phyloP scores from a whole-genome alignment of 2,888 invertebrate species.

The Eretmocerus hayati region DNA sequence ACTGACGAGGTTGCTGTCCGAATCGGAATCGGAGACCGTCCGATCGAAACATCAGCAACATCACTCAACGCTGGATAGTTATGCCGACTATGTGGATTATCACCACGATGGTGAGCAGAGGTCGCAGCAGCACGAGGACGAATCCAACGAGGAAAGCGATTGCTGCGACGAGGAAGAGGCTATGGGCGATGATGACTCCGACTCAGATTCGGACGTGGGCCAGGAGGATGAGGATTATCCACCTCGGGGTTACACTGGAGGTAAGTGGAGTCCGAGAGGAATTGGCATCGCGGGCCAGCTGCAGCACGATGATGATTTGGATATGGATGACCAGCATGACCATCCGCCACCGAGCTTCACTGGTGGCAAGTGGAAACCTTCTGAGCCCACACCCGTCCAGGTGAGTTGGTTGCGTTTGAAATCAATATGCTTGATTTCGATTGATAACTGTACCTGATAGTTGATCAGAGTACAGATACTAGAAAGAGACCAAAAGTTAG shows the following conservation, averaged over 20 bases:
- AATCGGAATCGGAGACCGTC: not conserved
- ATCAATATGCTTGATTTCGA: too few relatives aligned
- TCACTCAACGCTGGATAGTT: too few relatives aligned
- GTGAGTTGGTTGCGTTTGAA: slow-evolving; percentile 9
- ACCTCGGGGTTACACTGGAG: slow-evolving; percentile 56
- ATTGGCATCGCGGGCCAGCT: too few relatives aligned
- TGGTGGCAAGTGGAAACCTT: slow-evolving; percentile 61
- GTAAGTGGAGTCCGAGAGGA: slow-evolving; percentile 67
- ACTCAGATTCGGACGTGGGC: slow-evolving; percentile 52
- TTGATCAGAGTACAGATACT: too few relatives aligned
- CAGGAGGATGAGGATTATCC: slow-evolving; percentile 47
- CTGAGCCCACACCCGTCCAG: slow-evolving; percentile 11
- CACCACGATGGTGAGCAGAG: slow-evolving; percentile 30
- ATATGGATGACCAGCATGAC: slow-evolving; percentile 32
- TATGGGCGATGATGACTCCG: slow-evolving; percentile 49
- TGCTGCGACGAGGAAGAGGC: slow-evolving; percentile 38
- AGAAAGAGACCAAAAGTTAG: too few relatives aligned
- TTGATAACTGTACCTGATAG: too few relatives aligned
- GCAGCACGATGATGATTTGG: slow-evolving; percentile 39
- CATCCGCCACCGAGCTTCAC: slow-evolving; percentile 52
- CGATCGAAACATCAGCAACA: not conserved
- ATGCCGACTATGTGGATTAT: not conserved
- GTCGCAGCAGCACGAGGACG: slow-evolving; percentile 28
- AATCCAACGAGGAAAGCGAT: slow-evolving; percentile 29
- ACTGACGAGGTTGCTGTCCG: not conserved